phyloP scores from a whole-genome alignment of 30 jellyfish, hydroid and myxozoan species.

The Thelohanellus kitauei region DNA sequence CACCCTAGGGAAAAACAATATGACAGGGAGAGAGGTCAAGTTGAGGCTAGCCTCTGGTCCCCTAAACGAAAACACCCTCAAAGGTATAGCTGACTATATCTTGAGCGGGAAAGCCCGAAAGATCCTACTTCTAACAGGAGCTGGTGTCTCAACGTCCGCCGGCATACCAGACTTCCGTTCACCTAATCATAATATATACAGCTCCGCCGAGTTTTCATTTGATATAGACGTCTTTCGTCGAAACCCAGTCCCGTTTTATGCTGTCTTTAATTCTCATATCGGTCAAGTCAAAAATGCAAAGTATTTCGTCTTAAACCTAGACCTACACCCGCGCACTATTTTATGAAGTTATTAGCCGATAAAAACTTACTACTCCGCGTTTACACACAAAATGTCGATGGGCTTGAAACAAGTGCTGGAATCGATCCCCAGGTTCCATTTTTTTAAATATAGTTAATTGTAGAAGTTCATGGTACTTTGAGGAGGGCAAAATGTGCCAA shows the following conservation, averaged over 20 bases:
- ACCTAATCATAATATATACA: no score
- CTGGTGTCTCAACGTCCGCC: conserved; percentile 73
- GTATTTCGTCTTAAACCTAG: not conserved
- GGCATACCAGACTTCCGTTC: conserved; percentile 97
- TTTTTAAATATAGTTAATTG: conserved; percentile 1
- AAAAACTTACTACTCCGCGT: conserved; percentile 17
- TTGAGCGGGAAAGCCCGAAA: not conserved
- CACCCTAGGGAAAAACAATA: no score
- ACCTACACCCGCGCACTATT: conserved; percentile 34
- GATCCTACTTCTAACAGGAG: conserved; percentile 72
- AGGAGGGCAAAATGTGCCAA: conserved; percentile 21
- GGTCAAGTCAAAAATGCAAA: not conserved
- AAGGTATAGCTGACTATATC: not conserved
- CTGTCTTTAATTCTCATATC: not conserved
- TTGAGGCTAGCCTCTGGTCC: no score
- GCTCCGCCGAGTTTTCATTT: conserved; percentile 25
- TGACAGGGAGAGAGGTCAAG: no score
- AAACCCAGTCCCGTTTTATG: not conserved
- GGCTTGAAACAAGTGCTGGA: conserved; percentile 49
- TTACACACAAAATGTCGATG: conserved; percentile 72
- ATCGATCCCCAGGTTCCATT: conserved; percentile 8
- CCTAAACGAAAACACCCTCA: no score
- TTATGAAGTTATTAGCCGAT: conserved; percentile 13
- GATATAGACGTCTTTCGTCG: conserved; percentile 20
- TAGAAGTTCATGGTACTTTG: conserved; percentile 62